Conservation (phyloP, 2,113 vertebrate genomes). For the Macroglossus sobrinus region DNA sequence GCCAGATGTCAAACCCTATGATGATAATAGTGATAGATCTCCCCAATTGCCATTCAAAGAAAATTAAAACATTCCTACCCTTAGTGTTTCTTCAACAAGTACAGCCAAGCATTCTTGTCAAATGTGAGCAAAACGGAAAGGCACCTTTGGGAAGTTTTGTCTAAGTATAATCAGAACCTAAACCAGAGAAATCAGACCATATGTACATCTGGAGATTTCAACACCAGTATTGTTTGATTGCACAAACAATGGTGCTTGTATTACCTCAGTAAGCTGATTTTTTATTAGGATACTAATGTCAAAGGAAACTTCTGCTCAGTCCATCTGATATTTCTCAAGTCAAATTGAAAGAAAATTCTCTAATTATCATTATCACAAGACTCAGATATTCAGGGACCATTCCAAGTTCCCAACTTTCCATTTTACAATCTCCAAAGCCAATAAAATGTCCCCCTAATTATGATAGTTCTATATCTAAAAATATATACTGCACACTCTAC, state of each 20-base stretch:
- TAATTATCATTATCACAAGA: background rate
- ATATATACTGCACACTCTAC: background rate
- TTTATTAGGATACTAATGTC: constrained; percentile 53
- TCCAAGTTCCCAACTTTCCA: background rate
- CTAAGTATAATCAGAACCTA: constrained; percentile 56
- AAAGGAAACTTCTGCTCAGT: constrained; percentile 24
- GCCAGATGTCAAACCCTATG: constrained; percentile 36
- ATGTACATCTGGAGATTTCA: constrained; percentile 6
- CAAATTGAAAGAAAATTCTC: constrained; percentile 17
- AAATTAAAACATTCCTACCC: constrained; percentile 44
- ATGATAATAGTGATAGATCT: background rate
- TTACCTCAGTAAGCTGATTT: constrained; percentile 5
- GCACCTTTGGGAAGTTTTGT: constrained; percentile 38
- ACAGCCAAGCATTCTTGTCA: constrained; percentile 52
- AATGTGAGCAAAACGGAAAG: constrained; percentile 50
- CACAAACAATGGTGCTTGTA: background rate
- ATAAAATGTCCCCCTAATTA: background rate
- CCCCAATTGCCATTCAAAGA: background rate
- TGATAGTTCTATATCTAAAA: background rate
- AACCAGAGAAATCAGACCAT: constrained; percentile 31
- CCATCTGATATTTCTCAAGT: constrained; percentile 12
- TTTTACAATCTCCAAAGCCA: background rate
- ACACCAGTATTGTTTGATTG: background rate
- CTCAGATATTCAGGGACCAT: background rate
- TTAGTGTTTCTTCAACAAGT: background rate